phyloP scores from a whole-genome alignment of 2,888 invertebrate species.

The Crematogaster levior region DNA sequence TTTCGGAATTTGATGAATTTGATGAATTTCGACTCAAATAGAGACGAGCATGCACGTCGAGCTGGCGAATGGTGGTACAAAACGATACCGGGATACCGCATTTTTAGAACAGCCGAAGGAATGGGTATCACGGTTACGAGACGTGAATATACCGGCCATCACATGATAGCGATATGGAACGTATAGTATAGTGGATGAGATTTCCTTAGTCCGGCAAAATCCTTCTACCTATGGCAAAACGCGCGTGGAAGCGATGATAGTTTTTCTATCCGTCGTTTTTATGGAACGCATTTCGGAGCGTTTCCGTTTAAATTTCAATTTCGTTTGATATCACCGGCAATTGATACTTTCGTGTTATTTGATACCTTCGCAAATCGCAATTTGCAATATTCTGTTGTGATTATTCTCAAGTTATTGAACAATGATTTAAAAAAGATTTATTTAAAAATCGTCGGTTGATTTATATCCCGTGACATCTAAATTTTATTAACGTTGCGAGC shows the following conservation, averaged over 20 bases:
- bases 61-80: slow-evolving; percentile 1
- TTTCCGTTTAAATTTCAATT: slow-evolving; percentile 52
- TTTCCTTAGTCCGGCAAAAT: slow-evolving; percentile 67
- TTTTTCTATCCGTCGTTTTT: slow-evolving; percentile 60
- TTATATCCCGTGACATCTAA: not conserved
- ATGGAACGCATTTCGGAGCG: slow-evolving; percentile 39
- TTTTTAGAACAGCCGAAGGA: slow-evolving; percentile 61
- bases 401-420: not conserved
- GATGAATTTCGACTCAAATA: slow-evolving; percentile 48
- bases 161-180: slow-evolving; percentile 64
- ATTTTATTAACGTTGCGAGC: slow-evolving; percentile 1
- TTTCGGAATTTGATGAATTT: slow-evolving; percentile 47
- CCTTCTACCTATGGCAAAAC: slow-evolving; percentile 55
- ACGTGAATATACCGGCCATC: slow-evolving; percentile 70
- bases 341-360: not conserved
- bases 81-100: slow-evolving; percentile 46
- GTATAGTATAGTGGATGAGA: slow-evolving; percentile 65
- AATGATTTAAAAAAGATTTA: not conserved
- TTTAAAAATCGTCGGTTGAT: not conserved
- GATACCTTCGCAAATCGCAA: not conserved
- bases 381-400: not conserved
- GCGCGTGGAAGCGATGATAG: slow-evolving; percentile 57
- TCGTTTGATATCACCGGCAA: slow-evolving; percentile 20
- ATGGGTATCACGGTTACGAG: slow-evolving; percentile 63
- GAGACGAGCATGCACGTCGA: slow-evolving; percentile 11